Evolutionary conservation across 2,888 invertebrate species (phyloP).

Genomic region (Amblyteles armatorius): DNA sequence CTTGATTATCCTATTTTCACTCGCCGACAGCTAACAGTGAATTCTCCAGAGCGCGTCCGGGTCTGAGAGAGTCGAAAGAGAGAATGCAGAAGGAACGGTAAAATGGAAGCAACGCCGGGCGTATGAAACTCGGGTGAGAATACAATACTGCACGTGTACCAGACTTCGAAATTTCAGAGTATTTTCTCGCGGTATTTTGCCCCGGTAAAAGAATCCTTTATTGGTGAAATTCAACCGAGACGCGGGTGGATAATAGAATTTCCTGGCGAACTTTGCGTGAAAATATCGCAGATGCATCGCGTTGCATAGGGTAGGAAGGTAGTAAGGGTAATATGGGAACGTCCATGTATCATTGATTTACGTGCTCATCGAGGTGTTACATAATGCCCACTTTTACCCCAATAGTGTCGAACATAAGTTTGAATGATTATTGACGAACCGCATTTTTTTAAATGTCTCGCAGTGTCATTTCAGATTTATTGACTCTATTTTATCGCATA

Average conservation of each 20-base stretch:
- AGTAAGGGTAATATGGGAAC: too few relatives aligned
- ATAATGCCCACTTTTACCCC: neutral
- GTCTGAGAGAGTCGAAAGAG: slow-evolving; percentile 47
- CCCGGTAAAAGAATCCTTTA: slow-evolving; percentile 49
- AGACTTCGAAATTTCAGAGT: slow-evolving; percentile 60
- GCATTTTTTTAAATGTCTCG: neutral
- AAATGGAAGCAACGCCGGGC: slow-evolving; percentile 32
- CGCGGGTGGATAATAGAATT: slow-evolving; percentile 42
- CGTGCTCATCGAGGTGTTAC: too few relatives aligned
- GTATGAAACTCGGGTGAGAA: slow-evolving; percentile 58
- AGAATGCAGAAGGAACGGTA: slow-evolving; percentile 45
- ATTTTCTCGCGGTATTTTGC: slow-evolving; percentile 33
- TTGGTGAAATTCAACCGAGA: slow-evolving; percentile 38
- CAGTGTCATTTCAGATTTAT: slow-evolving; percentile 6
- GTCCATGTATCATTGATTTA: too few relatives aligned
- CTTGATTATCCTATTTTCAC: slow-evolving; percentile 66
- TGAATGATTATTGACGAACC: slow-evolving; percentile 11
- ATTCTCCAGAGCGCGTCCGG: slow-evolving; percentile 51
- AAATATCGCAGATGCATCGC: neutral
- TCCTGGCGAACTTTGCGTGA: slow-evolving; percentile 15
- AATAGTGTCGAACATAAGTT: neutral
- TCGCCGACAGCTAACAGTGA: slow-evolving; percentile 60
- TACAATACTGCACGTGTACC: slow-evolving; percentile 52
- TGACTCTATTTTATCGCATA: slow-evolving; percentile 2
- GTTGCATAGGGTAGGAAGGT: neutral